Percentiles rank a stretch among this genome's conserved stretches.
phyloP scores from a whole-genome alignment of 2,113 vertebrate species.

The Hippocampus abdominalis region DNA sequence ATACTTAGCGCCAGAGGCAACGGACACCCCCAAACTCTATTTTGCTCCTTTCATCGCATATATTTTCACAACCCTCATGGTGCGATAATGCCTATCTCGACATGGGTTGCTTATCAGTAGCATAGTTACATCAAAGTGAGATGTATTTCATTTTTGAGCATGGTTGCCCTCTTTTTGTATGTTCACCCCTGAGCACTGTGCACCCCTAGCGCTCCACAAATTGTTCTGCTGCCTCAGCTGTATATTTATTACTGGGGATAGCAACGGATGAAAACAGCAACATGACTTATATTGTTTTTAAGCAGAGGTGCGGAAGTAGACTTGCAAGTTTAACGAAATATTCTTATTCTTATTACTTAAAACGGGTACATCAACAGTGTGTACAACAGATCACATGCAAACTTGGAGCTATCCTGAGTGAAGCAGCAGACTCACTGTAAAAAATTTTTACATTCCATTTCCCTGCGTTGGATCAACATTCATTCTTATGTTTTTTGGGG shows the following conservation, averaged over 20 bases:
- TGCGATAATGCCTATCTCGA: too few species aligned
- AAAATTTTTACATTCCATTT: conserved; percentile 29
- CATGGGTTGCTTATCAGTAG: too few species aligned
- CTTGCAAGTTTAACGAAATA: neutral
- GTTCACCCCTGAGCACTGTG: too few species aligned
- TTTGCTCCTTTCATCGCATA: too few species aligned
- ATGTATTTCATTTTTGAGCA: too few species aligned
- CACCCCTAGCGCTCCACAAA: too few species aligned
- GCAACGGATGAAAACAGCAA: neutral
- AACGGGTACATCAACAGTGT: neutral
- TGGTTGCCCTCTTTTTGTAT: too few species aligned
- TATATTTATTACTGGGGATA: neutral
- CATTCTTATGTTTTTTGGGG: neutral
- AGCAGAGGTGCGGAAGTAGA: too few species aligned
- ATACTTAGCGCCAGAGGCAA: neutral
- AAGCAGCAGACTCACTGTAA: conserved; percentile 7
- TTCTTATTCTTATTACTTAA: neutral
- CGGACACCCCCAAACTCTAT: too few species aligned
- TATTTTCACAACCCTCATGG: too few species aligned
- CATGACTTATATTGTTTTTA: neutral
- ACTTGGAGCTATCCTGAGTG: conserved; percentile 24
- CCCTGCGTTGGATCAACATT: conserved; percentile 8
- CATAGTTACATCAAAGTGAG: too few species aligned
- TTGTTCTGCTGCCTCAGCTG: neutral
- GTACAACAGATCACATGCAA: conserved; percentile 17